Percentiles rank a stretch among this genome's conserved stretches.
Evolutionary conservation across 2,797 vertebrate species (phyloP).

Genomic region (Aphelocoma californica): DNA sequence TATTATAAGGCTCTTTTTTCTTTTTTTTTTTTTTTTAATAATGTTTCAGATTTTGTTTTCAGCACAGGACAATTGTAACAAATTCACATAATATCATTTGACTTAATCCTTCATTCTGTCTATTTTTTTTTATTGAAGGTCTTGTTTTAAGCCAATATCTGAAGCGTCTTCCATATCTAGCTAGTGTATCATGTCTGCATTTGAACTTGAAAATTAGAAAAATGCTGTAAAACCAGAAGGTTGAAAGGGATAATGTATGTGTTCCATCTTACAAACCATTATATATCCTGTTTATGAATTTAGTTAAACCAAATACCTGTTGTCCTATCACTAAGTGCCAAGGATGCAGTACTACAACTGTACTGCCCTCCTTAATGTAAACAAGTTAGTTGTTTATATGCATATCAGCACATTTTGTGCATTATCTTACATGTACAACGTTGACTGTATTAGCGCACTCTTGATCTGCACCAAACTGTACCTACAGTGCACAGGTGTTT

Average conservation of each 20-base stretch:
- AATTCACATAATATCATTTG: background rate
- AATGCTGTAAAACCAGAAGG: conserved; percentile 59
- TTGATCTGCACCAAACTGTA: conserved; percentile 46
- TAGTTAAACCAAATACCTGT: conserved; percentile 72
- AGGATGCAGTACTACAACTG: conserved; percentile 37
- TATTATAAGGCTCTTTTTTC: background rate
- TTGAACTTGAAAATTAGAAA: conserved; percentile 55
- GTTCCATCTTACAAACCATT: conserved; percentile 58
- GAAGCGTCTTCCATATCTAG: conserved; percentile 41
- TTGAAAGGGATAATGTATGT: conserved; percentile 72
- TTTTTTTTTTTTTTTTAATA: background rate
- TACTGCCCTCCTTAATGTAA: conserved; percentile 48
- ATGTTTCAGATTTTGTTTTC: conserved; percentile 47
- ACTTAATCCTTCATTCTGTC: conserved; percentile 15
- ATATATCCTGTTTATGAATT: conserved; percentile 56
- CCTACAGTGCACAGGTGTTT: conserved; percentile 40
- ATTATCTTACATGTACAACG: conserved; percentile 50
- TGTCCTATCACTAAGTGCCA: conserved; percentile 77
- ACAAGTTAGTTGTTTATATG: conserved; percentile 40
- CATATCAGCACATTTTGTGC: conserved; percentile 62
- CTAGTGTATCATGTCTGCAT: conserved; percentile 28
- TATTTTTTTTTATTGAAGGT: background rate
- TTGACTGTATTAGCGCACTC: conserved; percentile 58
- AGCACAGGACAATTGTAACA: background rate
- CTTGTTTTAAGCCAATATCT: conserved; percentile 42